phyloP scores from a whole-genome alignment of 1,140 invertebrate genomes.

The Cryptotermes secundus region DNA sequence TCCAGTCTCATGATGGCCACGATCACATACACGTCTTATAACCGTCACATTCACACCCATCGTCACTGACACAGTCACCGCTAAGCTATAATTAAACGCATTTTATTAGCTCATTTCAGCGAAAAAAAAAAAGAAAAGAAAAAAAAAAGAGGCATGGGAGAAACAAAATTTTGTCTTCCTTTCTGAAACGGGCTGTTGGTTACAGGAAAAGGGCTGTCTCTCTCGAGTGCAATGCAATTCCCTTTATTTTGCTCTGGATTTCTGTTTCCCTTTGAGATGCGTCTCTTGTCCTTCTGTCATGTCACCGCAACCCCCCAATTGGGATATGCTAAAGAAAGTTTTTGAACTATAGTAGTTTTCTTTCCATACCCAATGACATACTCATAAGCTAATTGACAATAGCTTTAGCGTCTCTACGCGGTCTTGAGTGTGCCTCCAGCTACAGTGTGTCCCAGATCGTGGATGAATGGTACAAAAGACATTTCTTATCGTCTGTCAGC shows the following conservation, averaged over 20 bases:
- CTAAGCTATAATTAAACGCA: too few relatives aligned
- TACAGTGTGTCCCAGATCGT: neutral
- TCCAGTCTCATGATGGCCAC: too few relatives aligned
- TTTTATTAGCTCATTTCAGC: neutral
- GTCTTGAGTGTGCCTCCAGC: neutral
- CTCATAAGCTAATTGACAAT: constrained; percentile 6
- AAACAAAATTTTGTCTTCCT: neutral
- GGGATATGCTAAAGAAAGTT: neutral
- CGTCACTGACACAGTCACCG: too few relatives aligned
- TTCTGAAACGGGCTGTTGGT: neutral
- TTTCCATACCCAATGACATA: neutral
- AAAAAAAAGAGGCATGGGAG: neutral
- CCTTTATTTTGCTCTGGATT: neutral
- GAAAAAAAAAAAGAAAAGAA: neutral
- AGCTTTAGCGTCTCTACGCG: neutral
- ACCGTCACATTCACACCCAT: too few relatives aligned
- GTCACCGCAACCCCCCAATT: neutral
- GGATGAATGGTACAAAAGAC: too few relatives aligned
- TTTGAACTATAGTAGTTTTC: neutral
- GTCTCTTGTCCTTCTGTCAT: neutral
- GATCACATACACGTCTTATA: too few relatives aligned
- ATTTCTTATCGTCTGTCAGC: neutral
- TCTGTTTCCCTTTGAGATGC: neutral
- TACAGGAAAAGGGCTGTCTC: neutral
- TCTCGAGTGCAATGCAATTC: neutral